phyloP scores from a whole-genome alignment of 2,113 vertebrate species.

The Phalacrocorax brasilianus region DNA sequence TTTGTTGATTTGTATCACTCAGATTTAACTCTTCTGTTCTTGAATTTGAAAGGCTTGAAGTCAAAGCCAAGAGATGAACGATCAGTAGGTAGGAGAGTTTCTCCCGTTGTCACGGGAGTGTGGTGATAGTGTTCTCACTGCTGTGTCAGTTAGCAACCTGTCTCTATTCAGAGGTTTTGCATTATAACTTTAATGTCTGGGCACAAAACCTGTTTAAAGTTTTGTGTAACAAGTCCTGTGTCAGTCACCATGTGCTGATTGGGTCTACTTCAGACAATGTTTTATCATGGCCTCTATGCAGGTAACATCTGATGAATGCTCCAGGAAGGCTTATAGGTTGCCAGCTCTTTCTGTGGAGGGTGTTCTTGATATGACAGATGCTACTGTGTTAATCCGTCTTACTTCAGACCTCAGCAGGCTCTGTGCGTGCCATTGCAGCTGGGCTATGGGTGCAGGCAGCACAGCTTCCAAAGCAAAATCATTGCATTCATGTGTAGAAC shows the following conservation, averaged over 20 bases:
- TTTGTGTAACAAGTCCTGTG: background rate
- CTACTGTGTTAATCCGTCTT: background rate
- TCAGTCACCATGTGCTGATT: background rate
- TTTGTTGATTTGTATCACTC: background rate
- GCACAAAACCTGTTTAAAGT: background rate
- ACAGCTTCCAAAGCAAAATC: background rate
- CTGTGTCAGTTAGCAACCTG: background rate
- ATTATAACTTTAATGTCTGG: background rate
- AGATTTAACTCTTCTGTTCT: background rate
- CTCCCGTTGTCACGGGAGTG: background rate
- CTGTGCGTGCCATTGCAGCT: rapidly evolving
- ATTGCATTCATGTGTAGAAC: background rate
- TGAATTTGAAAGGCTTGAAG: background rate
- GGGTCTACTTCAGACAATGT: background rate
- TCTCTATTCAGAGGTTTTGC: background rate
- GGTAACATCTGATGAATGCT: background rate
- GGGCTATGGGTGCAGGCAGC: background rate
- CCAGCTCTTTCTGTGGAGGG: background rate
- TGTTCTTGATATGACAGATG: background rate
- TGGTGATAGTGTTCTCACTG: background rate
- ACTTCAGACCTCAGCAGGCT: background rate
- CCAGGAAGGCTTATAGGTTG: background rate
- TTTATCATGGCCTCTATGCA: background rate
- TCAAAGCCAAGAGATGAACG: background rate
- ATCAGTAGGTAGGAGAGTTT: background rate